Percentiles rank a stretch among this genome's conserved stretches.
phyloP scores from a whole-genome alignment of 2,797 vertebrate species.

The Phoebastria nigripes region DNA sequence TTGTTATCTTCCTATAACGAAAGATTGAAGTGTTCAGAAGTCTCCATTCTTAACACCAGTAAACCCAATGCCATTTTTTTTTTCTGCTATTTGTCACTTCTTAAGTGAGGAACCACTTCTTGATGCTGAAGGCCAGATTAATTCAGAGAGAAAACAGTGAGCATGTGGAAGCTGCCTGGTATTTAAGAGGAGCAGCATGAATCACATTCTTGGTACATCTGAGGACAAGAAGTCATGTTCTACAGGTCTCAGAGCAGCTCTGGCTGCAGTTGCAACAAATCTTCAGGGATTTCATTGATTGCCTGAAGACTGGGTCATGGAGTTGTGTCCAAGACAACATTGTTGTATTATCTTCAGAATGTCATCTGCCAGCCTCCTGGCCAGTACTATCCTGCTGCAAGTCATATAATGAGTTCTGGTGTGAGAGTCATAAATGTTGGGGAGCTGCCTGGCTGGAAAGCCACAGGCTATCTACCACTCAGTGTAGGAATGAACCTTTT shows the following conservation, averaged over 20 bases:
- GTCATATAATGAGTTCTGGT: neutral
- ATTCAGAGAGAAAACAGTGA: neutral
- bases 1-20: neutral
- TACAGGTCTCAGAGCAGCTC: neutral
- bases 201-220: neutral
- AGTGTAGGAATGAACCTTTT: neutral
- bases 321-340: neutral
- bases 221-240: neutral
- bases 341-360: neutral
- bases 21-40: neutral
- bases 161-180: neutral
- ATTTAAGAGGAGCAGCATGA: neutral
- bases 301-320: neutral
- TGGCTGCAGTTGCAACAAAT: neutral
- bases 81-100: neutral
- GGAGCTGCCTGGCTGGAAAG: neutral
- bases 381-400: neutral
- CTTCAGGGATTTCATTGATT: neutral
- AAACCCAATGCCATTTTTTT: rapidly evolving
- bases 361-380: neutral
- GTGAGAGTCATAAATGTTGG: neutral
- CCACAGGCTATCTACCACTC: neutral
- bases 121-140: neutral
- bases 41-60: neutral
- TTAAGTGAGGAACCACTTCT: neutral